A percentile compares a stretch with the other conserved stretches of the same genome.
Evolutionary conservation across 2,888 invertebrate species (phyloP).

Genomic region (Ichneumoninae sp.): DNA sequence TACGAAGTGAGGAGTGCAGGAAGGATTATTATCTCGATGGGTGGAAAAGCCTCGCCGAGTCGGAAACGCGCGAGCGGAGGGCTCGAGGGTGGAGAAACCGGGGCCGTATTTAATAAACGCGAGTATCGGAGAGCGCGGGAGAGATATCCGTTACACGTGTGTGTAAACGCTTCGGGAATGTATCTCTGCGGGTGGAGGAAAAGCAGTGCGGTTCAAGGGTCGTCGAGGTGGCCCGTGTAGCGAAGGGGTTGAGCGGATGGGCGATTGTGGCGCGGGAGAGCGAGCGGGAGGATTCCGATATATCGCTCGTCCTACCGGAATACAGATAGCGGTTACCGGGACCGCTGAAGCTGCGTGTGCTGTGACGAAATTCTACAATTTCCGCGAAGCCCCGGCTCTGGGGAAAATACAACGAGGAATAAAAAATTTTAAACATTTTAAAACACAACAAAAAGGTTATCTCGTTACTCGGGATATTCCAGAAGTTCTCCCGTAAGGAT

Average conservation of each 20-base stretch:
- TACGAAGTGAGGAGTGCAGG: constrained; percentile 20
- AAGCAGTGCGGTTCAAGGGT: constrained; percentile 64
- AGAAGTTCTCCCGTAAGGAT: background rate
- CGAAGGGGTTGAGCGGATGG: constrained; percentile 53
- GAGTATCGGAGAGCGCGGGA: constrained; percentile 33
- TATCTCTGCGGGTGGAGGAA: constrained; percentile 44
- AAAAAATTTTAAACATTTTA: background rate
- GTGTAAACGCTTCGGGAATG: constrained; percentile 13
- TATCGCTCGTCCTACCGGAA: constrained; percentile 55
- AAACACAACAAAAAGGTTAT: background rate
- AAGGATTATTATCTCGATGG: constrained; percentile 58
- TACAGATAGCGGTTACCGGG: constrained; percentile 51
- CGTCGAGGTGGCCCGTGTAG: constrained; percentile 35
- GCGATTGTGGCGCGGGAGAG: constrained; percentile 41
- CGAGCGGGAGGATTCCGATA: constrained; percentile 51
- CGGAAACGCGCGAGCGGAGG: constrained; percentile 17
- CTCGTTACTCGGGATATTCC: background rate
- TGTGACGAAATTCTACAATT: constrained; percentile 46
- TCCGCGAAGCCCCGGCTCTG: background rate
- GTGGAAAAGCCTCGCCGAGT: constrained; percentile 41
- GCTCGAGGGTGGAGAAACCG: constrained; percentile 33
- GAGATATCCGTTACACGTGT: constrained; percentile 44
- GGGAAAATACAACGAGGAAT: background rate
- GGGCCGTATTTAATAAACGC: constrained; percentile 63
- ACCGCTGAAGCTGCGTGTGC: constrained; percentile 1